Evolutionary conservation across 2,797 vertebrate species (phyloP).

Genomic region (Sebastes taczanowskii): DNA sequence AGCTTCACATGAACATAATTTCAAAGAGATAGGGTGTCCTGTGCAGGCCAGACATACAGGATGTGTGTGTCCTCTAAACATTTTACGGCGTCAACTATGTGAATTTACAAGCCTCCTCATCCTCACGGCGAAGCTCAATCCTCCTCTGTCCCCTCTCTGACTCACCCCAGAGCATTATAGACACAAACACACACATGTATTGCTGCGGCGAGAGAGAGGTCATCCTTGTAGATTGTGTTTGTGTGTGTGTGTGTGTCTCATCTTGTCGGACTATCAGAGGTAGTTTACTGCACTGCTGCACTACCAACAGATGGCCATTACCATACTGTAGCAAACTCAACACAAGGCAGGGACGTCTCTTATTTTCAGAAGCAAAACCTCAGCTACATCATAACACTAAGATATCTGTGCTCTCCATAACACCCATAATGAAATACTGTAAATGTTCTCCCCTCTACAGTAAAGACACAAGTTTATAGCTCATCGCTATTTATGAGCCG

Average conservation of each 20-base stretch:
- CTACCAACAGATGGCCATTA: conserved; percentile 79
- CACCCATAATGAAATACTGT: conserved; percentile 51
- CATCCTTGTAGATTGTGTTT: conserved; percentile 9
- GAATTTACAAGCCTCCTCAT: conserved; percentile 19
- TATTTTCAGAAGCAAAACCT: conserved; percentile 36
- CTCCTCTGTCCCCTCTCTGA: conserved; percentile 35
- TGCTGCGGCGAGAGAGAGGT: conserved; percentile 20
- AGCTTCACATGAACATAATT: not conserved
- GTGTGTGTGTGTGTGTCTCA: conserved; percentile 20
- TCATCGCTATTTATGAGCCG: conserved; percentile 41
- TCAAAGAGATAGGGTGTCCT: not conserved
- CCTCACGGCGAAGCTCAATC: conserved; percentile 16
- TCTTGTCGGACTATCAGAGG: conserved; percentile 71
- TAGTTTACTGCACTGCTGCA: conserved; percentile 78
- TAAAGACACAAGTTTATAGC: conserved; percentile 48
- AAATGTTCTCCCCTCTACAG: conserved; percentile 46
- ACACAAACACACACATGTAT: conserved; percentile 14
- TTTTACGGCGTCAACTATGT: conserved; percentile 11
- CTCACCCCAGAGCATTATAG: conserved; percentile 34
- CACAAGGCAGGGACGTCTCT: conserved; percentile 43
- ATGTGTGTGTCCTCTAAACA: conserved; percentile 30
- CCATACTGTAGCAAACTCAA: conserved; percentile 64
- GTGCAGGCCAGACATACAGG: not conserved
- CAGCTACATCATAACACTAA: conserved; percentile 28
- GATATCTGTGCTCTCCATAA: conserved; percentile 42